Percentiles rank a stretch among this genome's conserved stretches.
These are phyloP conservation scores for Litocranius walleri DNA, from an alignment of 2,113 vertebrate species.

Conservation along the genomic window DNA sequence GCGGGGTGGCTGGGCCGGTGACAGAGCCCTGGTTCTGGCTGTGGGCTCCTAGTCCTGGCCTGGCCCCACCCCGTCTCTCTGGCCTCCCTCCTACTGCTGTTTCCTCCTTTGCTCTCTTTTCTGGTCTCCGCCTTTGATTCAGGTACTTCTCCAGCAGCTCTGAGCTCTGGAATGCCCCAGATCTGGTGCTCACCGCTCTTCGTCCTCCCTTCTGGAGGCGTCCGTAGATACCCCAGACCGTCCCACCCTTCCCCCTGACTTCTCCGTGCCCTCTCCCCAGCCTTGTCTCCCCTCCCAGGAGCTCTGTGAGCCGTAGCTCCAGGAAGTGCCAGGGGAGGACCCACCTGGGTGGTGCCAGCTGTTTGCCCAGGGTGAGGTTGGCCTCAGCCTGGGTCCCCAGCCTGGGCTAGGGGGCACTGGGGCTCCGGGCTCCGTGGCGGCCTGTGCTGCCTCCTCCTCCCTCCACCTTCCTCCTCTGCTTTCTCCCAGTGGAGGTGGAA, in stretches of 20 bases:
- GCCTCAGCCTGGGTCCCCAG: background rate
- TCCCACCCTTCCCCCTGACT: background rate
- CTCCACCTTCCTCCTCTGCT: background rate
- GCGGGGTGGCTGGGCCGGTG: accelerated
- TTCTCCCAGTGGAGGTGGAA: background rate
- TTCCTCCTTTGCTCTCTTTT: conserved; percentile 26
- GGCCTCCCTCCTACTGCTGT: background rate
- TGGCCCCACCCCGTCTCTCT: background rate
- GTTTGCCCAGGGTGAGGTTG: conserved; percentile 64
- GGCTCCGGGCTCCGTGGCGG: background rate
- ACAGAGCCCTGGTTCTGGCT: background rate
- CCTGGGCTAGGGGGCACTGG: background rate
- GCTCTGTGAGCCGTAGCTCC: background rate
- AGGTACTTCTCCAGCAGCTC: background rate
- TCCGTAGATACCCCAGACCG: background rate
- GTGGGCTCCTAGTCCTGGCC: background rate
- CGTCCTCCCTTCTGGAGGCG: background rate
- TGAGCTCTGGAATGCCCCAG: background rate
- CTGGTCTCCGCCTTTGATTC: conserved; percentile 47
- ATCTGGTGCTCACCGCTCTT: too few relatives aligned
- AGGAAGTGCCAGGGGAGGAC: conserved; percentile 54
- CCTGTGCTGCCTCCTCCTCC: background rate
- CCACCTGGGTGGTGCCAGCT: background rate
- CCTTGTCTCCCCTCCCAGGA: background rate
- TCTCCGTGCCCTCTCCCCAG: background rate